Conservation (phyloP, 92 coral and sea anemone genomes). For the Metridium senile region DNA sequence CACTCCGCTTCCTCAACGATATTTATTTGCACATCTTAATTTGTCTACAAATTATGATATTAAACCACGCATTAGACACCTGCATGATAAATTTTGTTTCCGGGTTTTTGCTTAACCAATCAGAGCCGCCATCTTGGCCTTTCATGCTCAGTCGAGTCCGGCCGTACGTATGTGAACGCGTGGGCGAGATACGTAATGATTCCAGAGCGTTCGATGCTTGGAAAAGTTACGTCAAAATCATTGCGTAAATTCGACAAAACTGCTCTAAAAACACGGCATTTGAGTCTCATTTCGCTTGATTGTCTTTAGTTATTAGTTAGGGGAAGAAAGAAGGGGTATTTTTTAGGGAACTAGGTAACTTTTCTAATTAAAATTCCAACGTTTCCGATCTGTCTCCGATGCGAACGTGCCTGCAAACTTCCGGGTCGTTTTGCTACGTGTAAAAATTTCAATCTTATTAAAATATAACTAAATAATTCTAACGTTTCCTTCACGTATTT, state of each 20-base stretch:
- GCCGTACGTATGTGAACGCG: neutral
- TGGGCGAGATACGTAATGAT: neutral
- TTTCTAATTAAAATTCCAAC: neutral
- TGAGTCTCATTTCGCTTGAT: neutral
- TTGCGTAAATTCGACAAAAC: neutral
- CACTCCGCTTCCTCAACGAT: neutral
- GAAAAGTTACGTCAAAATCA: neutral
- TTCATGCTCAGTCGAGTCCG: neutral
- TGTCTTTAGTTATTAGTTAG: neutral
- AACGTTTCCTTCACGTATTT: neutral
- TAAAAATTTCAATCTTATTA: no score
- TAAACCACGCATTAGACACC: neutral
- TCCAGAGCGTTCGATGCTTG: neutral
- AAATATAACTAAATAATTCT: neutral
- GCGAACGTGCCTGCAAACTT: neutral
- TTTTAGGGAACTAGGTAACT: neutral
- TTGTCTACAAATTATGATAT: neutral
- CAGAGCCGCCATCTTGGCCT: conserved; percentile 1
- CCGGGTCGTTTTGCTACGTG: neutral
- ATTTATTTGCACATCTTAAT: neutral
- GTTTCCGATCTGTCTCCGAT: neutral
- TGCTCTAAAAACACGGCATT: neutral
- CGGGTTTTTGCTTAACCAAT: neutral
- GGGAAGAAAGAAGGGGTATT: neutral
- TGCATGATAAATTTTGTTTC: neutral